Conservation (phyloP, 2,888 invertebrate species). For the Xanthostigma xanthostigma region DNA sequence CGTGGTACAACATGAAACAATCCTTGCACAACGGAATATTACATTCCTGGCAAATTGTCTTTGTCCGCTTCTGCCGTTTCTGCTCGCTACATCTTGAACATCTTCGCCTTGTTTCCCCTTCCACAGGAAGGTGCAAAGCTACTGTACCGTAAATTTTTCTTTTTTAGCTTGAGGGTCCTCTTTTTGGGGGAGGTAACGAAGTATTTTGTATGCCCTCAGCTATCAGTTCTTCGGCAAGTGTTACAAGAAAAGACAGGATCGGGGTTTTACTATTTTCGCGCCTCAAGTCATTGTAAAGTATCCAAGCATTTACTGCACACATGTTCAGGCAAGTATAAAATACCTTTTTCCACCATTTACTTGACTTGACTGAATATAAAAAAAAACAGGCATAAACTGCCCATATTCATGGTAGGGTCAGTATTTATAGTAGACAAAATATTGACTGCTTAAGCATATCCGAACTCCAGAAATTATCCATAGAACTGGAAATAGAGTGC, state of each 20-base stretch:
- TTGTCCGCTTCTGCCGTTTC: conserved; percentile 2
- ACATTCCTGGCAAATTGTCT: conserved; percentile 1
- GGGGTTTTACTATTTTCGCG: conserved; percentile 4
- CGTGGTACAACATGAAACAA: conserved; percentile 7
- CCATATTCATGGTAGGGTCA: too few relatives aligned
- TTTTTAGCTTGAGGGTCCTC: too few relatives aligned
- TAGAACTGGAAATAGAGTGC: too few relatives aligned
- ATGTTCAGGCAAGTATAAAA: conserved; percentile 4
- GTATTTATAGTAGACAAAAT: too few relatives aligned
- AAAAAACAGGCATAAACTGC: too few relatives aligned
- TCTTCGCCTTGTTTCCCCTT: too few relatives aligned
- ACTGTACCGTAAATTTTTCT: too few relatives aligned
- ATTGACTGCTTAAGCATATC: too few relatives aligned
- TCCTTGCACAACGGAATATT: conserved; percentile 7
- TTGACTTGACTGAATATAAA: too few relatives aligned
- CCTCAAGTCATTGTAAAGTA: conserved; percentile 4
- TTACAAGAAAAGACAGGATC: conserved; percentile 6
- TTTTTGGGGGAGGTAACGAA: neutral
- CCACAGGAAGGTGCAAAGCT: too few relatives aligned
- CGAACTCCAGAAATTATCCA: too few relatives aligned
- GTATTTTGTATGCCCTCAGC: conserved; percentile 1
- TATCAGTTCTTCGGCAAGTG: conserved; percentile 9
- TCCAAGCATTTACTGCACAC: conserved; percentile 5
- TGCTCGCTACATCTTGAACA: too few relatives aligned
- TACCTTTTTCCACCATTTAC: conserved; percentile 6